Evolutionary conservation across 2,113 vertebrate species (phyloP).

Genomic region (Oncorhynchus masou): DNA sequence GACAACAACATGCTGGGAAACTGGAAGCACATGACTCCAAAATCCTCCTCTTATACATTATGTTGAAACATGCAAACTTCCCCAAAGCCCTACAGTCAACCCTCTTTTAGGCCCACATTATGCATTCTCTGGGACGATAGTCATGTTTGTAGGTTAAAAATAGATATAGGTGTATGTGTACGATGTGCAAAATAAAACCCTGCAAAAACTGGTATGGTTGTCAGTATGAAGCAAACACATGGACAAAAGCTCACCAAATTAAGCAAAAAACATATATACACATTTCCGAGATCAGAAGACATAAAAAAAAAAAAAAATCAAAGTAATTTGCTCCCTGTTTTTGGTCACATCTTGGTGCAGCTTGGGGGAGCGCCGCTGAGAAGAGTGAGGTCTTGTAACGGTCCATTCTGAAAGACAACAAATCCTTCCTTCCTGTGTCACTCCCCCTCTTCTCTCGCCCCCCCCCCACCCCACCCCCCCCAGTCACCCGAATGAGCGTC

Average conservation of each 20-base stretch:
- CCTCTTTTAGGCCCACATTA: constrained; percentile 17
- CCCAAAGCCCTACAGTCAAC: constrained; percentile 16
- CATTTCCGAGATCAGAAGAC: no score
- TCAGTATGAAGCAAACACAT: background rate
- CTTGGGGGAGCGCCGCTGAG: constrained; percentile 10
- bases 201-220: background rate
- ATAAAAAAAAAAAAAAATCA: constrained; percentile 38
- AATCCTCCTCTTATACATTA: constrained; percentile 44
- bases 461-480: constrained; percentile 22
- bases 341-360: constrained; percentile 54
- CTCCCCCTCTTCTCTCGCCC: constrained; percentile 22
- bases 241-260: background rate
- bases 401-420: constrained; percentile 32
- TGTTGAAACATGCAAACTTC: constrained; percentile 54
- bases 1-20: constrained; percentile 43
- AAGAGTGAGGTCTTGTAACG: constrained; percentile 24
- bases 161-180: constrained; percentile 7
- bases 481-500: constrained; percentile 42
- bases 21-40: constrained; percentile 40
- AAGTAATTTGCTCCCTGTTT: constrained; percentile 66
- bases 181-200: background rate
- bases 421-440: constrained; percentile 11
- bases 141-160: constrained; percentile 16
- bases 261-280: background rate
- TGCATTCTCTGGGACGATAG: background rate